These are phyloP conservation scores for Eupithecia subumbrata DNA, from an alignment of 2,888 invertebrate species.

Conservation along the genomic window DNA sequence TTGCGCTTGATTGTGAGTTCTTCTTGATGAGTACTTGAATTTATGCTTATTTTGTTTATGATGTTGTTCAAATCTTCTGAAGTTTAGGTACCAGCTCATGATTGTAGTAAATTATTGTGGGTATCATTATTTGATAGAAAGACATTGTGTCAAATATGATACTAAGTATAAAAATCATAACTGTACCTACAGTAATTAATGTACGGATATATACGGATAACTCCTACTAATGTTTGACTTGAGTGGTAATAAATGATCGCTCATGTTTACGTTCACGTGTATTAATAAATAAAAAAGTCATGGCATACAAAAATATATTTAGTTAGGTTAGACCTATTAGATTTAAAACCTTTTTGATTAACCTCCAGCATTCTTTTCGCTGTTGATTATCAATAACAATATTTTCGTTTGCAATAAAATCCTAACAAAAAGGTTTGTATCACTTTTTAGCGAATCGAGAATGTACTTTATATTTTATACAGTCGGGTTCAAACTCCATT, in stretches of 20 bases:
- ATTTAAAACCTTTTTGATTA: neutral
- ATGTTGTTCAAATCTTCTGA: constrained; percentile 3
- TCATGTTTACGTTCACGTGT: neutral
- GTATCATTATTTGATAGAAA: neutral
- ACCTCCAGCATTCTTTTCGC: neutral
- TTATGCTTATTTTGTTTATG: constrained; percentile 28
- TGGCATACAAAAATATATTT: neutral
- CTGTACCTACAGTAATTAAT: neutral
- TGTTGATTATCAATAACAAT: constrained; percentile 7
- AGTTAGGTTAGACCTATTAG: neutral
- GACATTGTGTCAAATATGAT: neutral
- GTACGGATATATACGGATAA: too few species aligned
- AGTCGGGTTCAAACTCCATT: constrained; percentile 45
- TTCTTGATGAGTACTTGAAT: constrained; percentile 46
- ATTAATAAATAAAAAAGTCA: neutral
- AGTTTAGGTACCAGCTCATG: neutral
- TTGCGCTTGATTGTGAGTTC: constrained; percentile 46
- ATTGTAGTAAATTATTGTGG: neutral
- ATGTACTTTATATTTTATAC: neutral
- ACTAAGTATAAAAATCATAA: neutral
- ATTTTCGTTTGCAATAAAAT: neutral
- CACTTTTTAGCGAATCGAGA: constrained; percentile 11
- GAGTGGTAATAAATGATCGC: neutral
- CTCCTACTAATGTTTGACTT: neutral
- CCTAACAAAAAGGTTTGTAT: neutral